Evolutionary conservation across 2,113 vertebrate species (phyloP).

Genomic region (Orientallactaga bullata): DNA sequence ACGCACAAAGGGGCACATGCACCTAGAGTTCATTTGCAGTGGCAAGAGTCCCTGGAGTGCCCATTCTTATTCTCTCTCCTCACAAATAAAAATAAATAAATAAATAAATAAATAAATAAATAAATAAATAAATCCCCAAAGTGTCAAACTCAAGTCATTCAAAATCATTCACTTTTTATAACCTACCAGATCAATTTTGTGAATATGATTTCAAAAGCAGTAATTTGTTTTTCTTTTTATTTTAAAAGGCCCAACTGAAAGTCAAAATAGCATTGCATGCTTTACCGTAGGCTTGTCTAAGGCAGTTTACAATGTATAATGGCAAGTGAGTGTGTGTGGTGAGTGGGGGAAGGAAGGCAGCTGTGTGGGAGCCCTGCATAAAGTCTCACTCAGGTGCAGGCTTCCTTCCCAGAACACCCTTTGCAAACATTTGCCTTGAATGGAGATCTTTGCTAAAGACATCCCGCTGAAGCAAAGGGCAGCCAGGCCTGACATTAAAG

Average conservation of each 20-base stretch:
- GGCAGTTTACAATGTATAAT: slow-evolving; percentile 64
- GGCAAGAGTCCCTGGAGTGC: no score
- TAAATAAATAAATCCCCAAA: neutral
- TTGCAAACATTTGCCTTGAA: slow-evolving; percentile 12
- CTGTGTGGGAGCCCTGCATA: slow-evolving; percentile 43
- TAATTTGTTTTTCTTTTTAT: neutral
- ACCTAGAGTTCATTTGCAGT: no score
- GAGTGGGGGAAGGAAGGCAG: neutral
- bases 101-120: no score
- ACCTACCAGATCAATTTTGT: neutral
- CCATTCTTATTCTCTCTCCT: no score
- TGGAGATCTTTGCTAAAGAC: slow-evolving; percentile 32
- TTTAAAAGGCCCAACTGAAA: slow-evolving; percentile 28
- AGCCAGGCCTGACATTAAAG: slow-evolving; percentile 3
- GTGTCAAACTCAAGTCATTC: neutral
- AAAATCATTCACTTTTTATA: slow-evolving; percentile 1
- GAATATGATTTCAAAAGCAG: slow-evolving; percentile 39
- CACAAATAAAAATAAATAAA: no score
- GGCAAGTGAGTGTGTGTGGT: slow-evolving; percentile 4
- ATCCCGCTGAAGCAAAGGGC: slow-evolving; percentile 49
- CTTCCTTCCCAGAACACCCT: slow-evolving; percentile 1
- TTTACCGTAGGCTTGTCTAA: neutral
- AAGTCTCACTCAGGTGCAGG: slow-evolving; percentile 20
- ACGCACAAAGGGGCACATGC: no score
- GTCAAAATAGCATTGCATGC: slow-evolving; percentile 26